phyloP scores from a whole-genome alignment of 2,797 vertebrate genomes.

The Pagetopsis macropterus region DNA sequence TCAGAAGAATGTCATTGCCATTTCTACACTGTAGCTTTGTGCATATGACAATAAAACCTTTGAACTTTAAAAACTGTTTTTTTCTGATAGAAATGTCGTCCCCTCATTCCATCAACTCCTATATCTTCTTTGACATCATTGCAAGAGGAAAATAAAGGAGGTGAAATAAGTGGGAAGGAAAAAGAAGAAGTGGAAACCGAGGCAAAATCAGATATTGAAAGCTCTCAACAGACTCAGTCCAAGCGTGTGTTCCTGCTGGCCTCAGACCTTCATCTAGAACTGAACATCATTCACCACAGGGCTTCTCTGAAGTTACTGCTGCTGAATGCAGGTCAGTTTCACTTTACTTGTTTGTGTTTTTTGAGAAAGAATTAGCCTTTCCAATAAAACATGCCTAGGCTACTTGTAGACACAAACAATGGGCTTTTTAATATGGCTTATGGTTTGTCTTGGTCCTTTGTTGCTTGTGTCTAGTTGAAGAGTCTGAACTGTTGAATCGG shows the following conservation, averaged over 20 bases:
- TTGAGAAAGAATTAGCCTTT: not conserved
- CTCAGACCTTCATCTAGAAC: constrained; percentile 90
- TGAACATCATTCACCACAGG: constrained; percentile 88
- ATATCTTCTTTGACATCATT: constrained; percentile 6
- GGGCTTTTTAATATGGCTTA: not conserved
- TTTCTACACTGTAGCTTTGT: no score
- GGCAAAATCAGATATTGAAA: constrained; percentile 32
- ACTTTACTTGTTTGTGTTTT: not conserved
- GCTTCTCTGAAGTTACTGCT: constrained; percentile 87
- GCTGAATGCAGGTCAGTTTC: constrained; percentile 73
- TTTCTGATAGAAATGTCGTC: constrained; percentile 58
- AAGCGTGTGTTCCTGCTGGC: constrained; percentile 68
- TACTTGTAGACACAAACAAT: not conserved
- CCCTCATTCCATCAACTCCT: not conserved
- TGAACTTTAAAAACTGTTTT: constrained; percentile 1
- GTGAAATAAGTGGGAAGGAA: constrained; percentile 21
- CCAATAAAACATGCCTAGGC: not conserved
- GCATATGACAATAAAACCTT: no score
- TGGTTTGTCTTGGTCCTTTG: constrained; percentile 13
- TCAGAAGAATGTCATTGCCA: no score
- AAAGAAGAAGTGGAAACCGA: constrained; percentile 34
- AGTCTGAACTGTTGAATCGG: constrained; percentile 83
- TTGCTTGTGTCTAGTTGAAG: constrained; percentile 67
- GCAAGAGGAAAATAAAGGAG: constrained; percentile 33
- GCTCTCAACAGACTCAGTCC: constrained; percentile 30